Evolutionary conservation across 2,888 invertebrate species (phyloP).

Genomic region (Rhodophaea formosa): DNA sequence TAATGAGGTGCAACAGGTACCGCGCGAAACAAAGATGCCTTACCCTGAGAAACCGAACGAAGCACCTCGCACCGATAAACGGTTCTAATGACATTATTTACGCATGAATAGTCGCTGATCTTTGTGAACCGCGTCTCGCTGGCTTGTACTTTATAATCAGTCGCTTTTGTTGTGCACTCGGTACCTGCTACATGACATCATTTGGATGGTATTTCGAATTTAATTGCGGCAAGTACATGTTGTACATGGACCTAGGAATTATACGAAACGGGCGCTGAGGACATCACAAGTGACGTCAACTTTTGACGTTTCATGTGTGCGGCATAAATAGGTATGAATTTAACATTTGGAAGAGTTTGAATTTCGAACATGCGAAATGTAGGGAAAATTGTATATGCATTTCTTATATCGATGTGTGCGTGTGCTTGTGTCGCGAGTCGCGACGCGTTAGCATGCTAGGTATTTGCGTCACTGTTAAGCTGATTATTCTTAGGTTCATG

Average conservation of each 20-base stretch:
- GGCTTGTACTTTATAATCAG: not conserved
- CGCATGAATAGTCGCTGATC: slow-evolving; percentile 12
- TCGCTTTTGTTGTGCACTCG: not conserved
- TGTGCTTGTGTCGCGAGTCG: too few species aligned
- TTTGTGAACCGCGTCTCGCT: slow-evolving; percentile 1
- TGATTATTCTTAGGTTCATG: too few species aligned
- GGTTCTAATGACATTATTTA: slow-evolving; percentile 16
- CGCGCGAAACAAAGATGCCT: slow-evolving; percentile 38
- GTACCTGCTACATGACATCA: slow-evolving; percentile 2
- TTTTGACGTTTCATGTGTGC: too few species aligned
- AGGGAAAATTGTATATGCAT: too few species aligned
- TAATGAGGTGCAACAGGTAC: slow-evolving; percentile 55
- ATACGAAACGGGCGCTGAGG: too few species aligned
- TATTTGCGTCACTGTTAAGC: too few species aligned
- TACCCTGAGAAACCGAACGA: slow-evolving; percentile 15
- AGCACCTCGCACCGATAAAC: slow-evolving; percentile 22
- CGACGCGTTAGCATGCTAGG: too few species aligned
- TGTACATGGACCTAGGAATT: not conserved
- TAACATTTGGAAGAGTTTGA: too few species aligned
- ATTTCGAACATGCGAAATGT: too few species aligned
- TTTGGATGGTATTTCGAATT: not conserved
- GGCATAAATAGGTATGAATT: too few species aligned
- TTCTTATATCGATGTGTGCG: too few species aligned
- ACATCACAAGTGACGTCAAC: too few species aligned
- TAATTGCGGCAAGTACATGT: not conserved